Base-by-base conservation (phyloP, 2,888 invertebrate species). In the Muschampia plurimacula region DNA sequence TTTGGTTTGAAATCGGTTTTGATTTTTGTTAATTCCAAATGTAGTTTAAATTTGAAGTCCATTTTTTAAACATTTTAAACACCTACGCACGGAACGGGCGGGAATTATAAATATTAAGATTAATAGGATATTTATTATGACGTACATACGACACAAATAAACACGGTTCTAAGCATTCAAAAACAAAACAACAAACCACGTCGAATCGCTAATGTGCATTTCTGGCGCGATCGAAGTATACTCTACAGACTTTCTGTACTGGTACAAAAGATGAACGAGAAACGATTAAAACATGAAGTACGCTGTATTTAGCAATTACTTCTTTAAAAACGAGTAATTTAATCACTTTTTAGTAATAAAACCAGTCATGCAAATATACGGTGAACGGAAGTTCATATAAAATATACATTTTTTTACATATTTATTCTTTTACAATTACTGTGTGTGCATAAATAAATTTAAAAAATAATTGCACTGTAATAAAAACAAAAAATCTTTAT, bases 191-290 rank as follows among this genome's bases (percentile, higher is more conserved):
- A 71, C 71, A 60, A 59, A 66, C 59, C 88, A 87, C 85, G 78
- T 79, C 91, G 86, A 92, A 92, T 92, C 84, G 88, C 80, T 92
- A 91, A 92, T 91, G 80, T 77, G 84, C 84, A 84, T 82, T 83
- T 82, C 80, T 78, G 84, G 82, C 80, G 77, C 79, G 74, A 75
- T 73, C 75, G 72, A 78, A 70, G 67, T 75, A 76, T 77, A 75
- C 74, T 71, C 71, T 36, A 66, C 39, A 70, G 68, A 74, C 72
- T 75, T 77, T 66, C 71, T 72, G 62, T 39, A 49, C 41, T 13
- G 22, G 22, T 63, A 62, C 55, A 69, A 63, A 9, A n/a, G 8
- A 75, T 49, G n/a, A 68, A 69, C 57, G 69, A 39, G 41, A 13
- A 59, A 73, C 77, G 77, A 5, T 28, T 32, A 13, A 52, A n/a